These are phyloP conservation scores for Oikopleura albicans DNA, from an alignment of 23 tunicate genomes.

Conservation along the genomic window DNA sequence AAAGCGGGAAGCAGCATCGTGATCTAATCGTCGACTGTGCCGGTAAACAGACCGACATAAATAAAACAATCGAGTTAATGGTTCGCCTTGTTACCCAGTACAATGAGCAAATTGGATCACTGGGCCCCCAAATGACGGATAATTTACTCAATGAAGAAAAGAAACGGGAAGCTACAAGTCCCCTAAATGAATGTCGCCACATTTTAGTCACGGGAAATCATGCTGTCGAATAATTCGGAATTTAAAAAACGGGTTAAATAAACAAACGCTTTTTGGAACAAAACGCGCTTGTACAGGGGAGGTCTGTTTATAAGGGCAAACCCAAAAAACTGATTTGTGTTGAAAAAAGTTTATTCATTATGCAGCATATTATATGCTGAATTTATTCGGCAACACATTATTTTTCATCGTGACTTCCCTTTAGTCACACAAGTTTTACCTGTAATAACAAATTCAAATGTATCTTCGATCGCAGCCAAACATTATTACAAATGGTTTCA, in stretches of 20 bases:
- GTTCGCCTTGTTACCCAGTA: not conserved
- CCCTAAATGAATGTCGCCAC: not conserved
- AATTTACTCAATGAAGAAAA: not conserved
- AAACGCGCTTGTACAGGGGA: too few relatives aligned
- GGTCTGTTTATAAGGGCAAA: too few relatives aligned
- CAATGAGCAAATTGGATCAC: not conserved
- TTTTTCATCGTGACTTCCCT: too few relatives aligned
- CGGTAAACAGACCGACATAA: not conserved
- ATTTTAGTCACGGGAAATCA: too few relatives aligned
- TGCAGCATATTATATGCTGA: too few relatives aligned
- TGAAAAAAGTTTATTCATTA: too few relatives aligned
- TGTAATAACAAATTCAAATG: not conserved
- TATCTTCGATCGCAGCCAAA: not conserved
- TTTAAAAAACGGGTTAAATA: too few relatives aligned
- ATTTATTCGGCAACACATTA: too few relatives aligned
- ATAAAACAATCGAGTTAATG: not conserved
- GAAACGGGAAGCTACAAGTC: not conserved
- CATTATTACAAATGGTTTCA: constrained; percentile 5
- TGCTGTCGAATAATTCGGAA: too few relatives aligned
- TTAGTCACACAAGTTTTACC: not conserved
- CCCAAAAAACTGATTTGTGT: too few relatives aligned
- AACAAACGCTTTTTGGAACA: too few relatives aligned
- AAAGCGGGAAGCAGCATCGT: not conserved
- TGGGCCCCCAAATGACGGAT: not conserved
- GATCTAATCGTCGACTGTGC: not conserved